Base-by-base conservation (phyloP, 92 coral and sea anemone species). In the Muricea muricata region DNA sequence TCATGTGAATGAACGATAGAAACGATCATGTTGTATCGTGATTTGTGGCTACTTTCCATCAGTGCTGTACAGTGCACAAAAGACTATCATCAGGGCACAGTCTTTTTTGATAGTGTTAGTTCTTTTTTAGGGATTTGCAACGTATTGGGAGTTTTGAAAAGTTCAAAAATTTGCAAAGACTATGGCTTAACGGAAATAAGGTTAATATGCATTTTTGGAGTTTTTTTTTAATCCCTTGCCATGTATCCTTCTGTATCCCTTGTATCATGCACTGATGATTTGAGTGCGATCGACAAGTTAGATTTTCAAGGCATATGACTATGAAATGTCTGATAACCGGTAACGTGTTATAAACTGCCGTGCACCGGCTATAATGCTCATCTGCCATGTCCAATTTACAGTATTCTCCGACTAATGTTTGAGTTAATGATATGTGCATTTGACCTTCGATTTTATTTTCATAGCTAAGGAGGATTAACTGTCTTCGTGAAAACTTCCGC, bases 151-250 rank as follows among this genome's bases (percentile, higher is more conserved):
- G 91, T 63, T 84, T 93, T 33, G 80, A 73, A 21, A 73, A 91
- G 71, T 96, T 84, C 41, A 96, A 82, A 68, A 92, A 96, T 82
- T 87, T 96, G 47, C 98, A 96, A 76, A 79, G 94, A 78, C 85
- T 96, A 50, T 96, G 97, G 97, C 73, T 96, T 25, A 96, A 96
- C 85, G 98, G 97, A 82, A 96, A 96, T 75, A 90, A 91, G 93
- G 99, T 96, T 39, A 56, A 37, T 37, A 37, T 37, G 4, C 42
- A 37, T 37, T 37, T 37, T 37, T 37, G 42, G 42, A 63, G 5
- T 11, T 63, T 25, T 30, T 31, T 15, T 9, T 65, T 55, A 18
- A 55, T 25, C 21, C 21, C 3, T 25, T 3, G 65, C 24, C 21
- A 55, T 25, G 1, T 60, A 60, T 60, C 2, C 32, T 20, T 60